Base-by-base conservation (phyloP, 2,888 invertebrate genomes). In the Zygothrica quintamaculata region DNA sequence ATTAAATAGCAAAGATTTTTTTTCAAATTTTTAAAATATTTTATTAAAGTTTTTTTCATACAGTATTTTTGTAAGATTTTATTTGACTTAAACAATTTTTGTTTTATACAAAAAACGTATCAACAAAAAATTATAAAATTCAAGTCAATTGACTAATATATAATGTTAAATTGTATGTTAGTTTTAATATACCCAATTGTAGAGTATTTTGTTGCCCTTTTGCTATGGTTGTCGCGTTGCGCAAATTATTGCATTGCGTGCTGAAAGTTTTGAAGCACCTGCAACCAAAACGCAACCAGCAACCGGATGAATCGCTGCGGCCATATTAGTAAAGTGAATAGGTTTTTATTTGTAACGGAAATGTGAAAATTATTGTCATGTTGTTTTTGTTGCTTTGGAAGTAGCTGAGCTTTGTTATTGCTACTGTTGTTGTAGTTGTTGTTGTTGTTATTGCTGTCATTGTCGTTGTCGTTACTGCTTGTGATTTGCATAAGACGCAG, bases 321-420 rank as follows among this genome's bases (percentile, higher is more conserved):
- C 74, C 81, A 68, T 82, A 82, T 82, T 82, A 82, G 81, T 78
- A 84, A 78, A 82, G 87, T 86, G 87, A 82, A 82, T 84, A 74
- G 87, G 77, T 84, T 82, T 82, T 86, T 82, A 82, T 82, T 82
- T 82, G 81, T 70, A 72, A 77, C 81, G 81, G 81, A 82, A 82
- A 86, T 82, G 87, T 86, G 84, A 31, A 77, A 82, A 80, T 86
- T 82, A 82, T 77, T 86, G 71, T 77, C 67, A 68, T 42, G 34
- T 40, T 50, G 46, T 39, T 40, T 43, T 25, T 29, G 46, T 22
- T 37, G 37, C 18, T 47, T n/a, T n/a, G 22, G 12, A 43, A 13
- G 29, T 9, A 22, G 26, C 4, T 25, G 53, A 34, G 18, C 29
- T n/a, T 29, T 29, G 29, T n/a, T n/a, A 13, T 44, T 40, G 34